Evolutionary conservation across 1,140 invertebrate genomes (phyloP).

Genomic region (Lanistes nyassanus): DNA sequence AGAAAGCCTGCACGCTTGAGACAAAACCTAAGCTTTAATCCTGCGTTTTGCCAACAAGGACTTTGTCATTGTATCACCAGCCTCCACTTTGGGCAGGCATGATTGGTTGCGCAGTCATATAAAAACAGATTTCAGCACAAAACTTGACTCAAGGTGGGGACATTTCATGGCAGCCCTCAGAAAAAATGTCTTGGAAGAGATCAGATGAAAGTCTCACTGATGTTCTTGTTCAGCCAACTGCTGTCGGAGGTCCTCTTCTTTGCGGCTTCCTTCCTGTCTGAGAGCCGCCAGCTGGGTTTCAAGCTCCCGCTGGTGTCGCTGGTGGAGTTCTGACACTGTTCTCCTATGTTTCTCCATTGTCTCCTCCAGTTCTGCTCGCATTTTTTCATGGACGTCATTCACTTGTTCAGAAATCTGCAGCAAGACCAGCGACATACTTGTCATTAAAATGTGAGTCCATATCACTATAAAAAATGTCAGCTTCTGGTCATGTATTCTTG

Average conservation of each 20-base stretch:
- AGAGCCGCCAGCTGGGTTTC: conserved; percentile 41
- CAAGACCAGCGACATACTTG: not conserved
- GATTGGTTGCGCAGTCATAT: no score
- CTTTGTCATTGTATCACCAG: no score
- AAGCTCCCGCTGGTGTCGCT: conserved; percentile 49
- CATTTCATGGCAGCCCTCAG: no score
- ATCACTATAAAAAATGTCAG: conserved; percentile 9
- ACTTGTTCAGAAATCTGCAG: conserved; percentile 55
- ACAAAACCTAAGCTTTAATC: no score
- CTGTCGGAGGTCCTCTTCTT: conserved; percentile 48
- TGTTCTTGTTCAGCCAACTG: conserved; percentile 47
- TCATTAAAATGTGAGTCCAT: not conserved
- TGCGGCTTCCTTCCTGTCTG: conserved; percentile 40
- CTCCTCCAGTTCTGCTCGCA: conserved; percentile 42
- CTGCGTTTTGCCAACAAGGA: no score
- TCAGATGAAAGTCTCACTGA: conserved; percentile 31
- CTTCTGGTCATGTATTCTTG: no score
- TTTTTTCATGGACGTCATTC: conserved; percentile 45
- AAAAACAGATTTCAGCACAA: no score
- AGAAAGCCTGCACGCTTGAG: no score
- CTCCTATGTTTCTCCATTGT: conserved; percentile 47
- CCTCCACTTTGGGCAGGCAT: no score
- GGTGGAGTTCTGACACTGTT: conserved; percentile 50
- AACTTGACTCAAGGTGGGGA: no score
- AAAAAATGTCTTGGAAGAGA: not conserved